Conservation (phyloP, 2,113 vertebrate genomes). For the Odobenus rosmarus region DNA sequence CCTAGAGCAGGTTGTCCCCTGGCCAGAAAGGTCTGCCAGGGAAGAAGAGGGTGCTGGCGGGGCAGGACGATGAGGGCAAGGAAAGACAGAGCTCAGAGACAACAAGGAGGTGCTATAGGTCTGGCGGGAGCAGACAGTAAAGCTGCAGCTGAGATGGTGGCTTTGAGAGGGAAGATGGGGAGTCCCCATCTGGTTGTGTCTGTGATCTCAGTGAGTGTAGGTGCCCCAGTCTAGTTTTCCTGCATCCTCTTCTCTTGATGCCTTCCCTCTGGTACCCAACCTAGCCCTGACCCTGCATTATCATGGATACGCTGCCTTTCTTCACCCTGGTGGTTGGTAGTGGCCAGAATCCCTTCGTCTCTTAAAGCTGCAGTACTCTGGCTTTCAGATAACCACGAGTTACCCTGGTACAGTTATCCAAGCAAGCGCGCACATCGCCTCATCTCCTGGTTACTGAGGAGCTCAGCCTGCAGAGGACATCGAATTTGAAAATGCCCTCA, state of each 20-base stretch:
- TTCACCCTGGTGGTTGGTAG: too few species aligned
- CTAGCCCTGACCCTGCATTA: background rate
- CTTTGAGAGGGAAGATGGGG: background rate
- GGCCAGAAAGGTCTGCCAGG: background rate
- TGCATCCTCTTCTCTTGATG: background rate
- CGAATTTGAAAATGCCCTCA: background rate
- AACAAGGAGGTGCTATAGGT: accelerated
- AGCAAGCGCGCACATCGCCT: background rate
- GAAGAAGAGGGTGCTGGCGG: background rate
- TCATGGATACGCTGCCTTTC: too few species aligned
- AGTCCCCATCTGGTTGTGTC: background rate
- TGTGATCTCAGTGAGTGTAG: too few species aligned
- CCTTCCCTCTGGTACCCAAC: background rate
- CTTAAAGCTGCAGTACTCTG: background rate
- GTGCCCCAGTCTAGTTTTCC: too few species aligned
- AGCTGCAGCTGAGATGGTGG: accelerated
- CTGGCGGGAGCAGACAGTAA: background rate
- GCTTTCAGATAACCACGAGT: background rate
- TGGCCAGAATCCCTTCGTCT: background rate
- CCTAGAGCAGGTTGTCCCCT: background rate
- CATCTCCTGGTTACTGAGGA: background rate
- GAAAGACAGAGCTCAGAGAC: background rate
- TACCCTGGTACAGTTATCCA: background rate
- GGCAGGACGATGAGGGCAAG: background rate
- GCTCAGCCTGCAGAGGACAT: background rate